phyloP scores from a whole-genome alignment of 1,140 invertebrate species.

The Mactra quadrangularis region DNA sequence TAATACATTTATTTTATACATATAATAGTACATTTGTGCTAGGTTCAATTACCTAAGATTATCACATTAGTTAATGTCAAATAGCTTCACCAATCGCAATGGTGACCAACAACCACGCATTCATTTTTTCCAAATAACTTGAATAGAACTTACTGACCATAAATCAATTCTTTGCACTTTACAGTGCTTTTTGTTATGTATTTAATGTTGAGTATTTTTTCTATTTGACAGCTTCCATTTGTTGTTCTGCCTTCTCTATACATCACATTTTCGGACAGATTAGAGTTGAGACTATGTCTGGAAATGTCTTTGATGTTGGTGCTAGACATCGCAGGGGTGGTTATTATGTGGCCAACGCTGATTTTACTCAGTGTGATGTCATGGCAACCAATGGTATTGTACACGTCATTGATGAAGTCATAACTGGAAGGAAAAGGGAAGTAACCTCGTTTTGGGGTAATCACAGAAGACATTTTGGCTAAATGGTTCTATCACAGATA shows the following conservation, averaged over 20 bases:
- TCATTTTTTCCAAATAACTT: background rate
- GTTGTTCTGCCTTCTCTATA: slow-evolving; percentile 33
- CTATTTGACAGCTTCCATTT: slow-evolving; percentile 48
- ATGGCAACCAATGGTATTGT: slow-evolving; percentile 86
- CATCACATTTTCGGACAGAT: slow-evolving; percentile 22
- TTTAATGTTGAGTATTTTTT: no score
- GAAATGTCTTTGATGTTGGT: slow-evolving; percentile 5
- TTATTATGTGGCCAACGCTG: slow-evolving; percentile 49
- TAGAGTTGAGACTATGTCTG: slow-evolving; percentile 8
- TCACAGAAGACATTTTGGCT: no score
- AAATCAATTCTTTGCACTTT: no score
- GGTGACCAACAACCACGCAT: background rate
- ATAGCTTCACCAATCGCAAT: background rate
- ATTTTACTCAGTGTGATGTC: slow-evolving; percentile 81
- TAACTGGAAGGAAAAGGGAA: slow-evolving; percentile 64
- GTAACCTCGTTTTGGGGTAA: slow-evolving; percentile 16
- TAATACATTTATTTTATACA: background rate
- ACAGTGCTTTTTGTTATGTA: no score
- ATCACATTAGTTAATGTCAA: background rate
- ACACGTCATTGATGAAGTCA: slow-evolving; percentile 84
- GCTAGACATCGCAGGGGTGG: background rate
- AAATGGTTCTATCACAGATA: no score
- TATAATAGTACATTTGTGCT: background rate
- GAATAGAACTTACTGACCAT: no score
- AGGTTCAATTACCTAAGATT: background rate